Evolutionary conservation across 1,140 invertebrate species (phyloP), one percentile per base, ranked within the genome.

Genomic region (Prorops nasuta): DNA sequence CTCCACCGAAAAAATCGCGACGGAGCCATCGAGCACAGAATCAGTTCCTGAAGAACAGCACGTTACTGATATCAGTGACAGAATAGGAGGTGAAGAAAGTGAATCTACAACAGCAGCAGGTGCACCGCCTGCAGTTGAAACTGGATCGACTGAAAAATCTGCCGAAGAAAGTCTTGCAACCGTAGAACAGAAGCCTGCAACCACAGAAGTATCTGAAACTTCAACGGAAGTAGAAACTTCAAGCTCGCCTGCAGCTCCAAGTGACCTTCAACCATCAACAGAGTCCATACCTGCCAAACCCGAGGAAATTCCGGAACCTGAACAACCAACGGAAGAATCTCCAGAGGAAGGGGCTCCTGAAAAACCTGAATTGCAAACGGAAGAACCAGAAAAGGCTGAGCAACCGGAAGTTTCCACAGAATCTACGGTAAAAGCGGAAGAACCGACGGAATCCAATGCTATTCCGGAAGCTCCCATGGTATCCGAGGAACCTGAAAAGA

Each of bases 351-450:
- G 24, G 4, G 4, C 40, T 8, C 2, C 39, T 39, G 48, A 44
- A 45, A 14, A 17, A 18, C 24, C 36, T 18, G 28, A 48, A 54
- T 32, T 44, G 4, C 51, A 53, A 32, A 14, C 24, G 21, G 28
- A 44, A 32, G 43, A 35, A 28, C 19, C 47, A 28, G 24, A 28
- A 28, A 10, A 19, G 3, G n/a, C 19, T 40, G 0, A 3, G 19
- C 1, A 19, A 40, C 19, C 38, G 20, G 38, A 40, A 40, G 21
- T 12, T 40, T 2, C 3, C 21, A 14, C 24, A 6, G 24, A 28
- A 28, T 6, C 10, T 10, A 28, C 24, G 24, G 10, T 6, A 28
- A 10, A 28, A 6, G 10, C 24, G 4, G 10, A 4, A 28, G 24
- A 28, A 28, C 4, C 10, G 24, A 10, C 24, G 10, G 24, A 28